Evolutionary conservation across 2,797 vertebrate species (phyloP).

Genomic region (Gastrophryne carolinensis): DNA sequence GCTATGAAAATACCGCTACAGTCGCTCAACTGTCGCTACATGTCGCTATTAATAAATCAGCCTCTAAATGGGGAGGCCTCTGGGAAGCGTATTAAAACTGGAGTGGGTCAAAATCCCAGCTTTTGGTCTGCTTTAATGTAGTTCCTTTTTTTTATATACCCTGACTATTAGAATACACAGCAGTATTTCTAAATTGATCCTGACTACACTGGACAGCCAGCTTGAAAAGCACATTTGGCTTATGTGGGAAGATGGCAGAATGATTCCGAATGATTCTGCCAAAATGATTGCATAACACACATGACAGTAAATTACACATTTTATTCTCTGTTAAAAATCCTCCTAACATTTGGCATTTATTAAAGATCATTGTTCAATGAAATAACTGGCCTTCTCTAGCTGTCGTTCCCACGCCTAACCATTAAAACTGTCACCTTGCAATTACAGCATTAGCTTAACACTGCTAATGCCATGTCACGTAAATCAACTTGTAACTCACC

Average conservation of each 20-base stretch:
- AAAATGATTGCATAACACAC: slow-evolving; percentile 31
- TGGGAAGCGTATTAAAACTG: too few relatives aligned
- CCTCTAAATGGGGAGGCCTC: too few relatives aligned
- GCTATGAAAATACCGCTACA: too few relatives aligned
- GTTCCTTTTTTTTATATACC: background rate
- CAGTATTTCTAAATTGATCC: background rate
- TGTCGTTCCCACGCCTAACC: too few relatives aligned
- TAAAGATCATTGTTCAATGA: background rate
- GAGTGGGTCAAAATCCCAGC: too few relatives aligned
- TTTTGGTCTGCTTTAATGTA: too few relatives aligned
- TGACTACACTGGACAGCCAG: background rate
- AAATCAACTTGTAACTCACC: too few relatives aligned
- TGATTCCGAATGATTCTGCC: slow-evolving; percentile 9
- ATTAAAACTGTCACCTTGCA: background rate
- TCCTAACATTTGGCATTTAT: background rate
- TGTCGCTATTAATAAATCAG: too few relatives aligned
- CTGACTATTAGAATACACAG: background rate
- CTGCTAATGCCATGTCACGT: background rate
- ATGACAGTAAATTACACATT: background rate
- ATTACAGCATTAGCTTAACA: background rate
- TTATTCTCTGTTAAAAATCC: background rate
- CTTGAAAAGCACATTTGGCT: slow-evolving; percentile 43
- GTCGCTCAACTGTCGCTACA: too few relatives aligned
- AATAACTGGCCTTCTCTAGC: background rate
- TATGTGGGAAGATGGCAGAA: slow-evolving; percentile 42